Evolutionary conservation across 1,140 invertebrate species (phyloP), one percentile per base, ranked within the genome.

Genomic region (Brachionus angularis): DNA sequence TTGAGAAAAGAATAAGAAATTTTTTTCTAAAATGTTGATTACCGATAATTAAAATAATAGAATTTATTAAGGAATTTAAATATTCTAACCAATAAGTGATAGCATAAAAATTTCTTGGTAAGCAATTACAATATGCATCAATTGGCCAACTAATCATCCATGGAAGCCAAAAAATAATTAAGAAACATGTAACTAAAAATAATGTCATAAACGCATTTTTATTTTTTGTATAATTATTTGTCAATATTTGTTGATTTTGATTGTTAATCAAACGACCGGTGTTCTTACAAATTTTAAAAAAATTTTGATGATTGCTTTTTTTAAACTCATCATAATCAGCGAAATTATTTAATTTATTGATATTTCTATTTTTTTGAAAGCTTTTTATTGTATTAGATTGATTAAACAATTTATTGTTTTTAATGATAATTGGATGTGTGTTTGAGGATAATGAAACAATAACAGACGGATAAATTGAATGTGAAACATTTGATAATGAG

Each of bases 21-120:
- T 58, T 58, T 42, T 18, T 36, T 58, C 53, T 58, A 58, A 58
- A 58, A 39, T 58, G 53, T 36, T 58, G 53, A 58, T 58, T 58
- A 25, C 53, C 53, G 25, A 39, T 23, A 23, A 58, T 58, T 39
- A 58, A 58, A 39, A 58, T 58, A 58, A 42, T 23, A 3, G 53
- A 58, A 39, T 58, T 58, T 12, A 58, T 23, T 14, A 58, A 58
- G 23, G 53, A 58, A 39, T 58, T 58, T 23, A 58, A 36, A 58
- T 58, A 58, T 58, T 58, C 53, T 21, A 58, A 23, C 53, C 53
- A 58, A 42, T 58, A 58, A 14, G 53, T 58, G 3, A 58, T 1
- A 10, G 53, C 53, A 58, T 58, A 58, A 36, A 58, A 39, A 23
- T 23, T 39, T 39, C 53, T 33, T 7, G 53, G 53, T 23, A 58